Conservation (phyloP, 2,888 invertebrate genomes). For the Heliconius ethilla region DNA sequence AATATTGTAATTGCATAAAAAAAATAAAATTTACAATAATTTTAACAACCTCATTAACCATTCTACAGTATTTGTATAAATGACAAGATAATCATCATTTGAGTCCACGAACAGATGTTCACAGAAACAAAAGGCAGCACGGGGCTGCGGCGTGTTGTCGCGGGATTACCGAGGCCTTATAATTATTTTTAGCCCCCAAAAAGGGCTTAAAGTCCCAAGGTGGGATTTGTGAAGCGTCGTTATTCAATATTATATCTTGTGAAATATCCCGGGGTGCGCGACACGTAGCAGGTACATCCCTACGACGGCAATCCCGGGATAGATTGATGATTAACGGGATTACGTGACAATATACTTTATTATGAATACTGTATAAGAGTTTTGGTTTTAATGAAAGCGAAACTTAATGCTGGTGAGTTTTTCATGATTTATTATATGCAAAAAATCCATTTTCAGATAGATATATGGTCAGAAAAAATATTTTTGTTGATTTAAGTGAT, state of each 20-base stretch:
- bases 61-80: conserved; percentile 7
- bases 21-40: too few species aligned
- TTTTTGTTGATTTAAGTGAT: too few species aligned
- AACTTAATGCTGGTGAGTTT: background rate
- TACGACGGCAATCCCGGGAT: conserved; percentile 43
- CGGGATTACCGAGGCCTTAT: conserved; percentile 59
- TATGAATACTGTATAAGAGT: background rate
- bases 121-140: conserved; percentile 54
- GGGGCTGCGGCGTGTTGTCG: conserved; percentile 51
- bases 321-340: conserved; percentile 54
- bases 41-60: background rate
- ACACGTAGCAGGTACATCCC: conserved; percentile 58
- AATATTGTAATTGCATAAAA: too few species aligned
- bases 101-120: conserved; percentile 46
- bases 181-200: conserved; percentile 71
- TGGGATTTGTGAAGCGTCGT: conserved; percentile 74
- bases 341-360: conserved; percentile 43
- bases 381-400: background rate
- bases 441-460: background rate
- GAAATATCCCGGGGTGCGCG: conserved; percentile 48
- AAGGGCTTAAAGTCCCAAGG: conserved; percentile 74
- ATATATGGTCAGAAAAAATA: too few species aligned
- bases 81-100: conserved; percentile 32
- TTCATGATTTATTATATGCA: background rate
- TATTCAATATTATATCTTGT: conserved; percentile 78